A percentile compares a stretch with the other conserved stretches of the same genome.
Evolutionary conservation across 2,888 invertebrate genomes (phyloP).

Genomic region (Calameuta filiformis): DNA sequence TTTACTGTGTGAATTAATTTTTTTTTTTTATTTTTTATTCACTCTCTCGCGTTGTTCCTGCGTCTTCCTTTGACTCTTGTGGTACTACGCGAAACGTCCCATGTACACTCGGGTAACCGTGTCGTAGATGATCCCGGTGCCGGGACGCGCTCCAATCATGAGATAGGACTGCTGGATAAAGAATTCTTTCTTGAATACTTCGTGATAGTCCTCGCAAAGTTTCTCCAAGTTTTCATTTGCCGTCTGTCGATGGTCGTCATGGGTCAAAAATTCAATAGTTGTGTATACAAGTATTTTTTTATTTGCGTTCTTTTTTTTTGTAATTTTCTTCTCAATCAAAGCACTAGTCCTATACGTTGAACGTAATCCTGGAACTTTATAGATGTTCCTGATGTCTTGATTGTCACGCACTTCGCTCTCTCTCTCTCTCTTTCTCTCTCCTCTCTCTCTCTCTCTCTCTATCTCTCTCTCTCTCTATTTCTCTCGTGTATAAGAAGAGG

Average conservation of each 20-base stretch:
- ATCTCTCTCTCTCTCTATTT: too few species aligned
- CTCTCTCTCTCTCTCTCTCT: too few species aligned
- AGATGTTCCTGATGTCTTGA: background rate
- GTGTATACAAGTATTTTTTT: background rate
- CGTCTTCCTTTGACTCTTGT: background rate
- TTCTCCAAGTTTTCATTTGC: background rate
- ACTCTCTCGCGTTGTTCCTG: constrained; percentile 3
- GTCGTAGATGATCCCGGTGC: background rate
- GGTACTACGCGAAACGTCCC: background rate
- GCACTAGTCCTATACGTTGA: background rate
- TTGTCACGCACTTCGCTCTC: background rate
- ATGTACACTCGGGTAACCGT: background rate
- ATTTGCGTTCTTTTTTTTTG: background rate
- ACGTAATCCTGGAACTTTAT: background rate
- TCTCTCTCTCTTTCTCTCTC: too few species aligned
- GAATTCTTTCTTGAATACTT: background rate
- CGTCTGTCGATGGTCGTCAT: background rate
- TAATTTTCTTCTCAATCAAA: background rate
- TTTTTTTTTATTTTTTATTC: background rate
- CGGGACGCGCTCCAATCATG: background rate
- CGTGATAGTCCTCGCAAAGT: background rate
- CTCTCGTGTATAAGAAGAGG: background rate
- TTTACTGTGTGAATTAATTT: too few species aligned
- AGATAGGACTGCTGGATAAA: background rate
- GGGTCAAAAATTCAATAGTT: background rate